Percentiles rank a stretch among this genome's conserved stretches.
phyloP scores from a whole-genome alignment of 2,888 invertebrate genomes.

The Melanostoma scalare region DNA sequence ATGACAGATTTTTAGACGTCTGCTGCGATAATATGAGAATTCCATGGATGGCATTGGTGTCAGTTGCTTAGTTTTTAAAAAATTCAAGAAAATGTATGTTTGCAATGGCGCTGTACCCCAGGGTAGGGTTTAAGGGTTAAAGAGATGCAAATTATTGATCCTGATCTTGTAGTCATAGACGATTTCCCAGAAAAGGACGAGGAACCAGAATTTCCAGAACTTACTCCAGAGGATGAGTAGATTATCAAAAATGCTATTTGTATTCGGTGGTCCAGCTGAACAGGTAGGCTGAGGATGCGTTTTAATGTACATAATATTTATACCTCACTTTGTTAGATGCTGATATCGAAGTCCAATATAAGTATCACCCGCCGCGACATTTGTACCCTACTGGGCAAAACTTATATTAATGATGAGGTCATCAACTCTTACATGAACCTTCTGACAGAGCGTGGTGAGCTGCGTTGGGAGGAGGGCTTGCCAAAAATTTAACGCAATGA shows the following conservation, averaged over 20 bases:
- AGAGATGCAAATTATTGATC: constrained; percentile 77
- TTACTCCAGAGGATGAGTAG: constrained; percentile 87
- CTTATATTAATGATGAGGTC: constrained; percentile 98
- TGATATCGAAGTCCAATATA: constrained; percentile 83
- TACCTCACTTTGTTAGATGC: constrained; percentile 74
- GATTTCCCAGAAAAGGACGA: constrained; percentile 83
- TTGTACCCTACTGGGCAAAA: constrained; percentile 89
- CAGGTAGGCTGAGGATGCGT: constrained; percentile 83
- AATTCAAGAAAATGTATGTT: too few species aligned
- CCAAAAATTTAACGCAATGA: constrained; percentile 93
- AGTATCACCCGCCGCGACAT: constrained; percentile 90
- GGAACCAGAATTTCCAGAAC: constrained; percentile 83
- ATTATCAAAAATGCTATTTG: constrained; percentile 84
- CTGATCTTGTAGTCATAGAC: constrained; percentile 82
- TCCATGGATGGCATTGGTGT: too few species aligned
- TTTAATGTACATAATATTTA: constrained; percentile 10
- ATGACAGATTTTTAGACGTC: too few species aligned
- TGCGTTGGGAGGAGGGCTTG: constrained; percentile 83
- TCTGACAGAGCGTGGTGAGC: constrained; percentile 89
- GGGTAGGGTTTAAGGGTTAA: too few species aligned
- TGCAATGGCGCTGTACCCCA: too few species aligned
- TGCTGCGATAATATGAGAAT: too few species aligned
- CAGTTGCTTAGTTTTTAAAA: too few species aligned
- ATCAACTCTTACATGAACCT: constrained; percentile 99
- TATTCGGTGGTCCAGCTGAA: constrained; percentile 84